Conservation (phyloP, 2,888 invertebrate genomes). For the Schrankia costaestrigalis region DNA sequence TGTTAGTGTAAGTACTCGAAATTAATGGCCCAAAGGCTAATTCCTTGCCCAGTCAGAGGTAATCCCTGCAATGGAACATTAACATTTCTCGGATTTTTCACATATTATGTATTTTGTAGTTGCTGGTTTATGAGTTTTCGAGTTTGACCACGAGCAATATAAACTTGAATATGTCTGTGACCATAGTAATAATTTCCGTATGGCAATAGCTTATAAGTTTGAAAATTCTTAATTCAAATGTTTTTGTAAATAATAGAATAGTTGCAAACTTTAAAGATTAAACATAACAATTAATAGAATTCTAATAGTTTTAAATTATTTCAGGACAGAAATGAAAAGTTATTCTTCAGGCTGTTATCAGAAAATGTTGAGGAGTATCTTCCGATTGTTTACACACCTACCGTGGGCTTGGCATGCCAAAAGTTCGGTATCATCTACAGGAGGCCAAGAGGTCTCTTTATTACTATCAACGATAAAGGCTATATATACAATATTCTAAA, state of each 20-base stretch:
- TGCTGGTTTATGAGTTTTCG: too few relatives aligned
- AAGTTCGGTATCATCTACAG: conserved; percentile 97
- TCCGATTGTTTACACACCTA: conserved; percentile 99
- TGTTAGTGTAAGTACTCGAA: too few relatives aligned
- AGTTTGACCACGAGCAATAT: too few relatives aligned
- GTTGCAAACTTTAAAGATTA: not conserved
- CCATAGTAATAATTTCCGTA: too few relatives aligned
- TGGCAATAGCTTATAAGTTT: too few relatives aligned
- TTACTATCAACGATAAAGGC: conserved; percentile 97
- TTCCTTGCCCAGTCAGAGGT: too few relatives aligned
- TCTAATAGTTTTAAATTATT: conserved; percentile 51
- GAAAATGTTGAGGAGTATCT: conserved; percentile 96
- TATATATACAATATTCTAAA: conserved; percentile 94
- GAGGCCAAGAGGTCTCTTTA: conserved; percentile 95
- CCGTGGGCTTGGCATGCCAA: conserved; percentile 98
- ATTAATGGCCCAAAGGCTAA: too few relatives aligned
- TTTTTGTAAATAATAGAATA: not conserved
- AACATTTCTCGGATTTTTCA: too few relatives aligned
- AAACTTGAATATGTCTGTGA: too few relatives aligned
- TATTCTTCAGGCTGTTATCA: conserved; percentile 95
- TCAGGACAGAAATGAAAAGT: conserved; percentile 96
- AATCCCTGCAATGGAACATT: too few relatives aligned
- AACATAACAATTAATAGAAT: conserved; percentile 21
- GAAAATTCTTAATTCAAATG: too few relatives aligned
- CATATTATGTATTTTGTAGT: too few relatives aligned